Base-by-base conservation (phyloP, 2,797 vertebrate genomes). In the Microhierax caerulescens region DNA sequence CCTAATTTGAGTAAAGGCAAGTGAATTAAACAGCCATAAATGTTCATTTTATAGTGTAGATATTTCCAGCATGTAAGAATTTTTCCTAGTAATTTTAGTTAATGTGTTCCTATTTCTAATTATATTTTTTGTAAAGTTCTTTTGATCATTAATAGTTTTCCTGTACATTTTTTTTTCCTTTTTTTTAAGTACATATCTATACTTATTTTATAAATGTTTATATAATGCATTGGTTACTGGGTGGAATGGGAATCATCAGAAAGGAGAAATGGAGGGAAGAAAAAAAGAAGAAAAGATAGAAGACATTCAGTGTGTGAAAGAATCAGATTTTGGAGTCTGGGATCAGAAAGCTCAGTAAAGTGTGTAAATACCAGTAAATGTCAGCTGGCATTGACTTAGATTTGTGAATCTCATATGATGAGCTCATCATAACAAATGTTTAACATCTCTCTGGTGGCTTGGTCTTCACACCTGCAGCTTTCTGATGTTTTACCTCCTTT, bases 321-420 rank as follows among this genome's bases (percentile, higher is more conserved):
- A 93, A 81, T 68, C 50, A 85, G 23, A 37, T 83, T 95, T 90
- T 74, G 41, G 56, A 91, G 53, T 51, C 54, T 56, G 72, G 70
- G 56, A 83, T 80, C 60, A 85, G 72, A 91, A 94, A 88, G 14
- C 36, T 73, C 69, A 47, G 34, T 64, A 88, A 88, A 95, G 20
- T 59, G 67, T 76, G 67, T 91, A 96, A 95, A 97, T 95, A 85
- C 18, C 93, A 95, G 51, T 43, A 89, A 96, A 95, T 91, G 85
- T 95, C 94, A 95, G 47, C 59, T 94, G 78, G 78, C 89, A 63
- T 85, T 84, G 74, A 57, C 50, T 94, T 79, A 7, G 65, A 73
- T 76, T 96, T 88, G 70, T 77, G 78, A 79, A 39, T 85, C 54
- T 94, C 37, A 10, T 54, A 24, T 23, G 24, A 67, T 63, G 51